Conservation (phyloP, 2,888 invertebrate species). For the Temnothorax rugatulus region DNA sequence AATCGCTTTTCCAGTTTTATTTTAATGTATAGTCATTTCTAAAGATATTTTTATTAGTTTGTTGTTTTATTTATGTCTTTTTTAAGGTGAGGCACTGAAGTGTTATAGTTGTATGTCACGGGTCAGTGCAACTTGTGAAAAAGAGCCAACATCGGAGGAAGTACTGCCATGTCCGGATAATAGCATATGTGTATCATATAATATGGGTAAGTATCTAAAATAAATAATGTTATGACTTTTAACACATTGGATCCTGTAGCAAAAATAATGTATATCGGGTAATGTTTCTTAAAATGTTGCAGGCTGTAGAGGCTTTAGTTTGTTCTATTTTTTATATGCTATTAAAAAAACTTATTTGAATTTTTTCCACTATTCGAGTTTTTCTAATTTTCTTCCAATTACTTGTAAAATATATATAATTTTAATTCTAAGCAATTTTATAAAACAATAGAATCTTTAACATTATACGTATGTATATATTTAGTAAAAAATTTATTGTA, state of each 20-base stretch:
- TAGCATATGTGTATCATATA: neutral
- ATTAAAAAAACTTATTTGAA: neutral
- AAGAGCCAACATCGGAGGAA: too few species aligned
- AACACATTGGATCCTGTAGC: too few species aligned
- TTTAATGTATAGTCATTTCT: neutral
- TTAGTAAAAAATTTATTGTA: neutral
- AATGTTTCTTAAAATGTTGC: neutral
- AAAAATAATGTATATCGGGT: neutral
- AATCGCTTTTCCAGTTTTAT: neutral
- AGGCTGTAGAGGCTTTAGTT: neutral
- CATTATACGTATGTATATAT: neutral
- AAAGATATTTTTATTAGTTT: neutral
- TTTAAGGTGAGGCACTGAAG: neutral
- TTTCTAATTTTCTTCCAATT: neutral
- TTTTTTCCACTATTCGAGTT: neutral
- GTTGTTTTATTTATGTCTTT: neutral
- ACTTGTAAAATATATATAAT: neutral
- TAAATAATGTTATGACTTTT: too few species aligned
- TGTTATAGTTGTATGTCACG: too few species aligned
- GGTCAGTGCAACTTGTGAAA: neutral
- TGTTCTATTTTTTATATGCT: neutral
- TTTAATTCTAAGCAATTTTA: neutral
- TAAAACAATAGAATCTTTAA: neutral
- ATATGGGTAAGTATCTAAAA: neutral
- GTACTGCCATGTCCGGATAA: too few species aligned